Conservation (phyloP, 1,140 invertebrate genomes). For the Samia ricini region DNA sequence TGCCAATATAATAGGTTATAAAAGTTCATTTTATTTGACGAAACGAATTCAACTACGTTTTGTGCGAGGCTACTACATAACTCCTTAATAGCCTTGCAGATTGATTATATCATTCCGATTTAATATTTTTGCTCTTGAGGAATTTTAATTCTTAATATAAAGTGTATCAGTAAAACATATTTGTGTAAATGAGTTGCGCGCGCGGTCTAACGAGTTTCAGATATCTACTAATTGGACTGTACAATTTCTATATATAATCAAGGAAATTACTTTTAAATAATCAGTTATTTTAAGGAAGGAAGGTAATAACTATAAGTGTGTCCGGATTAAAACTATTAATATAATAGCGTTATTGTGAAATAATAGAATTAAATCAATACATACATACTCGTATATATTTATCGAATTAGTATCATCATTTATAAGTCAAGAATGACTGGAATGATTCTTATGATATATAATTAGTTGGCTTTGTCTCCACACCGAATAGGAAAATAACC, state of each 20-base stretch:
- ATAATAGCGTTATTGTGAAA: not conserved
- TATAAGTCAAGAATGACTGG: no score
- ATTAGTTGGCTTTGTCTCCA: no score
- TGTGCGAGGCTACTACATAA: not conserved
- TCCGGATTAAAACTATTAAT: no score
- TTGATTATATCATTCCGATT: not conserved
- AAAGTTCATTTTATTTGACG: constrained; percentile 14
- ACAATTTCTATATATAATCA: not conserved
- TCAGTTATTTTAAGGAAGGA: not conserved
- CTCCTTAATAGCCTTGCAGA: not conserved
- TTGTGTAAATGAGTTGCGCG: constrained; percentile 31
- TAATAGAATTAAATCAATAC: not conserved
- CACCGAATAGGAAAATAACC: no score
- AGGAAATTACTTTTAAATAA: not conserved
- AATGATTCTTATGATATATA: no score
- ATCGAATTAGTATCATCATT: no score
- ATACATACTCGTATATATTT: no score
- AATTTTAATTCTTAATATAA: constrained; percentile 3
- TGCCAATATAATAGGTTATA: constrained; percentile 18
- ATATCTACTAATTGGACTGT: not conserved
- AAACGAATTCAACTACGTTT: constrained; percentile 6
- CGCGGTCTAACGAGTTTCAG: constrained; percentile 6
- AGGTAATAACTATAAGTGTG: not conserved
- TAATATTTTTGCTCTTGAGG: not conserved
- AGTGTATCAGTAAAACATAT: constrained; percentile 8